Percentiles rank a stretch among this genome's conserved stretches.
Evolutionary conservation across 2,113 vertebrate species (phyloP).

Genomic region (Platanista minor): DNA sequence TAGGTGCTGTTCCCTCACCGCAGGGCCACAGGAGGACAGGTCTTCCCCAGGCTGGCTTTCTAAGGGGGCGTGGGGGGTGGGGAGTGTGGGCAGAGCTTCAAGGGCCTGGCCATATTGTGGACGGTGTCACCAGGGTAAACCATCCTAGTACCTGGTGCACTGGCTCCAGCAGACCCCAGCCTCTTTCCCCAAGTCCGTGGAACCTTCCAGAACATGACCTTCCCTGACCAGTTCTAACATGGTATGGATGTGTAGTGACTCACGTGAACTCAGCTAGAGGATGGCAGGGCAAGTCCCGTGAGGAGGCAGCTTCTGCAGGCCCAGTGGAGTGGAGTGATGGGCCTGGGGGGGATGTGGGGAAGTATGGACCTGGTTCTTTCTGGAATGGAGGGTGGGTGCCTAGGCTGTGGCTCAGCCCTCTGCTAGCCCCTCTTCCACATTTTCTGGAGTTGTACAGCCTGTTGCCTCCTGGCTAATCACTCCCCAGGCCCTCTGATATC

Average conservation of each 20-base stretch:
- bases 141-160: no score
- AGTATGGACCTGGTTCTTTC: neutral
- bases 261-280: neutral
- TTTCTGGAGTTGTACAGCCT: neutral
- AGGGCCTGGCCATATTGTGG: neutral
- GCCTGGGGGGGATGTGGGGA: neutral
- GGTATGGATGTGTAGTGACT: neutral
- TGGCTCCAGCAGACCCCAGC: neutral
- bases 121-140: fast-evolving
- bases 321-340: neutral
- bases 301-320: neutral
- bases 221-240: neutral
- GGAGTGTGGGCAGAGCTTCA: neutral
- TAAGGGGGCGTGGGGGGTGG: neutral
- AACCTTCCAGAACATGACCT: neutral
- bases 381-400: neutral
- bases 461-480: fast-evolving
- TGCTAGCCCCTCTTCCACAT: neutral
- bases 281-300: neutral
- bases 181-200: neutral
- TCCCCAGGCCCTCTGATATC: neutral
- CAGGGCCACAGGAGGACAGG: neutral
- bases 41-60: neutral
- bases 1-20: conserved; percentile 68
- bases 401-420: neutral